These are phyloP conservation scores for Vireo altiloquus DNA, from an alignment of 2,113 vertebrate genomes.

Conservation along the genomic window DNA sequence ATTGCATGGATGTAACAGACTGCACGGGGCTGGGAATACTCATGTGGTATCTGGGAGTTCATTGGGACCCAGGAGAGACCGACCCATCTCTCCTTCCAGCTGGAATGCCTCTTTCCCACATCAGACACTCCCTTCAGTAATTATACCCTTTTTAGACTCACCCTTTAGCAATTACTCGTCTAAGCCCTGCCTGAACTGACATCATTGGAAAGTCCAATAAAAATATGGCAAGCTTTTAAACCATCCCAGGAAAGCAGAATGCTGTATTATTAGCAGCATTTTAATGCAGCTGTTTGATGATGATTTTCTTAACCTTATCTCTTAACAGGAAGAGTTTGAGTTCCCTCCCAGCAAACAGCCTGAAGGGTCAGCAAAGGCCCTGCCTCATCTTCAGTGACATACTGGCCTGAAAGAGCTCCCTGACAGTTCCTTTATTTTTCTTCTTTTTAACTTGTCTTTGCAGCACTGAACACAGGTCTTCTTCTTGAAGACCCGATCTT, in stretches of 20 bases:
- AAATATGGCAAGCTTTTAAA: conserved; percentile 10
- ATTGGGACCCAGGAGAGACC: neutral
- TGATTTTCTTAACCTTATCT: conserved; percentile 7
- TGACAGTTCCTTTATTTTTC: neutral
- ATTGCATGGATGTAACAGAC: neutral
- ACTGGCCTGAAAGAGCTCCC: neutral
- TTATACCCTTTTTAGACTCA: conserved; percentile 49
- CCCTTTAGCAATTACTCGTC: conserved; percentile 18
- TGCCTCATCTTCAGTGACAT: neutral
- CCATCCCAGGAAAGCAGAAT: neutral
- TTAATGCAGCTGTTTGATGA: neutral
- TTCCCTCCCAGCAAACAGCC: neutral
- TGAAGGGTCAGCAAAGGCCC: neutral
- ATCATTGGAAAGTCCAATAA: conserved; percentile 62
- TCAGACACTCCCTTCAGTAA: conserved; percentile 54
- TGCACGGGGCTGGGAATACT: neutral
- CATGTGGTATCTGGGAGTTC: neutral
- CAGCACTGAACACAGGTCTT: neutral
- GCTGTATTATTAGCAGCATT: neutral
- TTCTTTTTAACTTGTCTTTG: neutral
- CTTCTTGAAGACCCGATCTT: neutral
- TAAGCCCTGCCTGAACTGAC: conserved; percentile 58
- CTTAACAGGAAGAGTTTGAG: neutral
- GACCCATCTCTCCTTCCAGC: neutral
- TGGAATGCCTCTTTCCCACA: conserved; percentile 50